Evolutionary conservation across 2,113 vertebrate genomes (phyloP), one percentile per base, ranked within the genome.

Genomic region (Mustelus asterias): DNA sequence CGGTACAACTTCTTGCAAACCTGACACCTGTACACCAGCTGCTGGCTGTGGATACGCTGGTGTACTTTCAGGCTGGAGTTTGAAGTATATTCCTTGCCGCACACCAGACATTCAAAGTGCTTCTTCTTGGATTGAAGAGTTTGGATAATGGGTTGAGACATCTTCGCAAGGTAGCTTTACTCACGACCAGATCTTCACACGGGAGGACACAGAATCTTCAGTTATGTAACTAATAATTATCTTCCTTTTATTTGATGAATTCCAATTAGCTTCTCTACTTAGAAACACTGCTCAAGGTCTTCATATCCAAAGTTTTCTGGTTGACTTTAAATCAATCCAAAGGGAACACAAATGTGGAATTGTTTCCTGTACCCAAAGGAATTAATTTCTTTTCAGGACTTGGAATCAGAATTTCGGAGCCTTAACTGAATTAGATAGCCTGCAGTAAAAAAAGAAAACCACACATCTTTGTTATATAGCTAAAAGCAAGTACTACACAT

Each of bases 1-100:
- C 78, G n/a, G 78, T 80, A 80, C 78, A 80, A 16, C n/a, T 80
- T 80, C 78, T 80, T 80, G 78, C 78, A 80, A 80, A 80, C 78
- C 4, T n/a, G 78, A 41, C 78, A 80, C 78, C 78, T 80, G 13
- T 80, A 80, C n/a, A 37, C 78, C 78, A 80, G 14, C 78, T 80
- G 14, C n/a, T 80, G 78, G 78, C 14, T 80, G 78, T 80, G 78
- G 78, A 41, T 80, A 16, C 78, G n/a, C n/a, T 18, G n/a, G 16
- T 80, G 78, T 37, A 80, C n/a, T 37, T 80, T 80, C 78, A 80
- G n/a, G n/a, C n/a, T 80, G 0, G 78, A 80, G 14, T 80, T 80
- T 80, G 33, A 80, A 80, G 78, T 80, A 41, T 80, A 80, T 37
- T 41, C 78, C 14, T 41, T 37, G n/a, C n/a, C 78, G 16, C 78